These are phyloP conservation scores for Pocillopora verrucosa DNA, from an alignment of 64 coral and sea anemone genomes.

Conservation along the genomic window DNA sequence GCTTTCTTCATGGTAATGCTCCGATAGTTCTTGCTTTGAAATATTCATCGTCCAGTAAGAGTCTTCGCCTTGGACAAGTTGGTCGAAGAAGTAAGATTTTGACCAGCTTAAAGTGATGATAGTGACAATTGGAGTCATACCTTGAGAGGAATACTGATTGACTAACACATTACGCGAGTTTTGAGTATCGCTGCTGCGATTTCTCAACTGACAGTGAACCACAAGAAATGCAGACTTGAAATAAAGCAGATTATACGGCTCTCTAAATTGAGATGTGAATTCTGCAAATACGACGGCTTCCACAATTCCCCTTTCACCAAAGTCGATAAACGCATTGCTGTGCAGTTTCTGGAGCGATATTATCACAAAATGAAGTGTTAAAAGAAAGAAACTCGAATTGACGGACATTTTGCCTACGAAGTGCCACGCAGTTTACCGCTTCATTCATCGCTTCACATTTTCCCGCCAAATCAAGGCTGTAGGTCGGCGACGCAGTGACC, in stretches of 20 bases:
- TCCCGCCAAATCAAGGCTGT: neutral
- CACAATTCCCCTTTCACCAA: neutral
- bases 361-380: neutral
- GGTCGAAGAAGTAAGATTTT: conserved; percentile 38
- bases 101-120: conserved; percentile 35
- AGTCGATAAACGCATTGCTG: conserved; percentile 17
- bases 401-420: neutral
- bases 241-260: conserved; percentile 32
- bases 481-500: neutral
- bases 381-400: neutral
- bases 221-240: neutral
- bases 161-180: conserved; percentile 45
- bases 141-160: conserved; percentile 40
- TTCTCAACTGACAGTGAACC: conserved; percentile 51
- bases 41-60: conserved; percentile 51
- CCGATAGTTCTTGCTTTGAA: conserved; percentile 35
- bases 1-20: neutral
- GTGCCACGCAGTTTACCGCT: neutral
- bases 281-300: conserved; percentile 35
- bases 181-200: conserved; percentile 49
- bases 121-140: conserved; percentile 47
- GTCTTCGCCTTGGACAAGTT: conserved; percentile 29
- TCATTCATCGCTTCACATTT: neutral
- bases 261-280: conserved; percentile 1
- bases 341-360: neutral